Evolutionary conservation across 2,797 vertebrate genomes (phyloP).

Genomic region (Alauda arvensis): DNA sequence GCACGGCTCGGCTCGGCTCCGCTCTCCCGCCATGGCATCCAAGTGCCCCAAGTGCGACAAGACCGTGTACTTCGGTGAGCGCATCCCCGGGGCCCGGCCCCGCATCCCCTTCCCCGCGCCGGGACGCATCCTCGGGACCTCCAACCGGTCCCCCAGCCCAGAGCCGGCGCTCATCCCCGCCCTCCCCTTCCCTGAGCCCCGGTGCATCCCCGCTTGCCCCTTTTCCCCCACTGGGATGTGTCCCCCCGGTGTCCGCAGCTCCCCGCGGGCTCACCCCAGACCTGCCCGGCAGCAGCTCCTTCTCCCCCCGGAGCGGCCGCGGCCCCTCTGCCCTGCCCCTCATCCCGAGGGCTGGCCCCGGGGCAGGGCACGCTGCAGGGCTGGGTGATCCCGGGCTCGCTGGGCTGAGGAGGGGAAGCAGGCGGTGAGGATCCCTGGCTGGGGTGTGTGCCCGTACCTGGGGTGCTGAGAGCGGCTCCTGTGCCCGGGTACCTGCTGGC

Average conservation of each 20-base stretch:
- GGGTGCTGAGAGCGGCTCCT: not conserved
- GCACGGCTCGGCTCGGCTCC: not conserved
- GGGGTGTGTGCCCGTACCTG: not conserved
- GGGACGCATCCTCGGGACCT: not conserved
- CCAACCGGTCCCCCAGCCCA: not conserved
- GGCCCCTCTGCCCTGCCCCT: no score
- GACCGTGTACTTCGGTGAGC: slow-evolving; percentile 96
- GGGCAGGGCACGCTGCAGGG: rapidly evolving
- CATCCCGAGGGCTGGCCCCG: not conserved
- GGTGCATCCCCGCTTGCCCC: not conserved
- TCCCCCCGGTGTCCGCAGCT: not conserved
- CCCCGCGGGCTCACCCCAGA: not conserved
- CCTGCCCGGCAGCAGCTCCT: not conserved
- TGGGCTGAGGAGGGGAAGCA: not conserved
- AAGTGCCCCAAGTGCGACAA: slow-evolving; percentile 96
- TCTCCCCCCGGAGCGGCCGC: not conserved
- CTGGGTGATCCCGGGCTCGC: not conserved
- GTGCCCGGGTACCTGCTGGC: not conserved
- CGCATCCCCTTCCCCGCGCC: not conserved
- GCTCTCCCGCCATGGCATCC: slow-evolving; percentile 81
- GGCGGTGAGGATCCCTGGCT: not conserved
- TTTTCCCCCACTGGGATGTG: not conserved
- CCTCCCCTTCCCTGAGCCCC: not conserved
- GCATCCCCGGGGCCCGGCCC: not conserved
- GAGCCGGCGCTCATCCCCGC: not conserved